These are phyloP conservation scores for Leucoraja erinaceus DNA, from an alignment of 2,113 vertebrate genomes.

Conservation along the genomic window DNA sequence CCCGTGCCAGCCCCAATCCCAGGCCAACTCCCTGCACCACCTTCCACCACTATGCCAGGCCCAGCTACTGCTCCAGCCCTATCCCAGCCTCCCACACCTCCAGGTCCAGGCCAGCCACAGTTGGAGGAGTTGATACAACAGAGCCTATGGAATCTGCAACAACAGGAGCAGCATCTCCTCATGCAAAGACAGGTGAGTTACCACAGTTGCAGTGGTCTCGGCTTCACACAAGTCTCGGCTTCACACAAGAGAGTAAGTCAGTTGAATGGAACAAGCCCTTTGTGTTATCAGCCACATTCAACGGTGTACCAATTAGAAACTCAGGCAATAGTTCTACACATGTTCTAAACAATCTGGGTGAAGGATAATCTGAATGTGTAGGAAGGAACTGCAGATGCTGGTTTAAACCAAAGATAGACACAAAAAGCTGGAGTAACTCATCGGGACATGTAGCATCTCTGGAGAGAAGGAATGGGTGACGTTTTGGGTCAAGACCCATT, in stretches of 20 bases:
- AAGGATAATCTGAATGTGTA: background rate
- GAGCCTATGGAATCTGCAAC: conserved; percentile 94
- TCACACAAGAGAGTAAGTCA: background rate
- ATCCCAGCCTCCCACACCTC: conserved; percentile 53
- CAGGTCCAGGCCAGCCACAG: conserved; percentile 56
- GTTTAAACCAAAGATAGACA: too few species aligned
- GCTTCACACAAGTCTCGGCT: background rate
- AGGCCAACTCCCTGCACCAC: conserved; percentile 61
- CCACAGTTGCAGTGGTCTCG: background rate
- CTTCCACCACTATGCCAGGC: conserved; percentile 59
- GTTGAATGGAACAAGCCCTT: background rate
- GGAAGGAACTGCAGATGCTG: too few species aligned
- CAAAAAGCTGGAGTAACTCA: too few species aligned
- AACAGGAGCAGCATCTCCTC: conserved; percentile 93
- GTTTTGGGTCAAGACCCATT: too few species aligned
- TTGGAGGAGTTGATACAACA: conserved; percentile 91
- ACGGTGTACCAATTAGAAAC: background rate
- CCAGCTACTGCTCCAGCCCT: conserved; percentile 61
- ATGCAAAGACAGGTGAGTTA: conserved; percentile 79
- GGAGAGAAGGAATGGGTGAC: too few species aligned
- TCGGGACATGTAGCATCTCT: too few species aligned
- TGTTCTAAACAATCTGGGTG: background rate
- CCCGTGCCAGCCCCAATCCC: conserved; percentile 48
- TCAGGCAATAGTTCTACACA: background rate
- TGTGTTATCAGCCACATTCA: background rate